These are phyloP conservation scores for Semaprochilodus insignis DNA, from an alignment of 2,797 vertebrate species.

Conservation along the genomic window DNA sequence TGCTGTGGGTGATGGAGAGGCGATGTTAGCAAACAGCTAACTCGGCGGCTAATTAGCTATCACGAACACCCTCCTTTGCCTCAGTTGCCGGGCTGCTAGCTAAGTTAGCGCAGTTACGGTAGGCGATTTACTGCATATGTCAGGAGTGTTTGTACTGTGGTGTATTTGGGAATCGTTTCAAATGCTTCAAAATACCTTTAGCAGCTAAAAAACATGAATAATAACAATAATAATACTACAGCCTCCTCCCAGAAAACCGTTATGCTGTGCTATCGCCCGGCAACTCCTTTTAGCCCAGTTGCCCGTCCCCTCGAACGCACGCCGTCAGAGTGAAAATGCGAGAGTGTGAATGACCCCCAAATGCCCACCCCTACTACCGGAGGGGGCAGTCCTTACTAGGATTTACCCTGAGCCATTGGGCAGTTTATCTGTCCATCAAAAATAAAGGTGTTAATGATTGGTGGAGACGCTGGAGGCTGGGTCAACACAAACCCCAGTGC, in stretches of 20 bases:
- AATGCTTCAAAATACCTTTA: slow-evolving; percentile 55
- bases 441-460: slow-evolving; percentile 58
- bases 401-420: slow-evolving; percentile 56
- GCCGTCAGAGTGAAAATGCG: slow-evolving; percentile 79
- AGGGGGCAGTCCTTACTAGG: slow-evolving; percentile 57
- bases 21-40: slow-evolving; percentile 70
- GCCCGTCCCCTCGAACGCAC: slow-evolving; percentile 79
- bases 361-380: slow-evolving; percentile 73
- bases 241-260: slow-evolving; percentile 62
- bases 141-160: slow-evolving; percentile 58
- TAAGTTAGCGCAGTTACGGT: slow-evolving; percentile 60
- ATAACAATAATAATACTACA: slow-evolving; percentile 30
- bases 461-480: slow-evolving; percentile 67
- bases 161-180: slow-evolving; percentile 64
- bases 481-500: slow-evolving; percentile 59
- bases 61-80: slow-evolving; percentile 73
- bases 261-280: slow-evolving; percentile 72
- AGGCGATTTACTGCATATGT: slow-evolving; percentile 70
- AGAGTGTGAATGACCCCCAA: slow-evolving; percentile 82
- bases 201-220: slow-evolving; percentile 18
- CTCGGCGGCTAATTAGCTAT: slow-evolving; percentile 71
- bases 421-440: slow-evolving; percentile 53
- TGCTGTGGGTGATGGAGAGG: slow-evolving; percentile 67
- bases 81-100: slow-evolving; percentile 71
- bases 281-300: slow-evolving; percentile 73